Evolutionary conservation across 2,797 vertebrate genomes (phyloP), one percentile per base, ranked within the genome.

Genomic region (Euthynnus affinis): DNA sequence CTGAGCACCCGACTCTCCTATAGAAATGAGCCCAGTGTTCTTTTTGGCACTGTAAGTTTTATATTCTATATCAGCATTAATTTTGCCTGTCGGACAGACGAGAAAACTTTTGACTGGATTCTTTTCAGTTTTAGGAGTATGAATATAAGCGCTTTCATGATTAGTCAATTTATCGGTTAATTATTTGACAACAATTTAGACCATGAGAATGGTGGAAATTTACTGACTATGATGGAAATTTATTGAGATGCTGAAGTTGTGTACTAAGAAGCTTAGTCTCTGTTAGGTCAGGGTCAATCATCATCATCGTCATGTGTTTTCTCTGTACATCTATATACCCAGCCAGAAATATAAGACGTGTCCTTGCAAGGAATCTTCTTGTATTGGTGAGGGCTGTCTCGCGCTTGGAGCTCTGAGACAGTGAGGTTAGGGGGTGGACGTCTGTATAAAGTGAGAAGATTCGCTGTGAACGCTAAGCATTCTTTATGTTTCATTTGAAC

Each of bases 1-100:
- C 60, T 70, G 82, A 89, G 79, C 71, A 60, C 67, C 42, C 20
- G 62, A 56, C 60, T 78, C 64, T 22, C 56, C 42, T 70, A 69
- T 42, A 78, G 71, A 87, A 84, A 72, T 3, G 5, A 55, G 53
- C 49, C 14, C 7, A 14, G 48, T 71, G 56, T 63, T 71, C 29
- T 27, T 69, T 73, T 68, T 83, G 34, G 53, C 69, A 58, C 63
- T 83, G 58, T 71, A 62, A 53, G 51, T 57, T 76, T 71, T 37
- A 72, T 37, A 40, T 73, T 76, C 60, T 71, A 42, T 55, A 71
- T 80, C 70, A 55, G 58, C 53, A 66, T 51, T 66, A 40, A 34
- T 55, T 62, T 29, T 60, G 42, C 22, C 40, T 49, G 15, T n/a
- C 46, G 32, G 56, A 73, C 49, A 60, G 22, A 6, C 18, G 9